Conservation (phyloP, 1,140 invertebrate species). For the Drosophila murphyi region DNA sequence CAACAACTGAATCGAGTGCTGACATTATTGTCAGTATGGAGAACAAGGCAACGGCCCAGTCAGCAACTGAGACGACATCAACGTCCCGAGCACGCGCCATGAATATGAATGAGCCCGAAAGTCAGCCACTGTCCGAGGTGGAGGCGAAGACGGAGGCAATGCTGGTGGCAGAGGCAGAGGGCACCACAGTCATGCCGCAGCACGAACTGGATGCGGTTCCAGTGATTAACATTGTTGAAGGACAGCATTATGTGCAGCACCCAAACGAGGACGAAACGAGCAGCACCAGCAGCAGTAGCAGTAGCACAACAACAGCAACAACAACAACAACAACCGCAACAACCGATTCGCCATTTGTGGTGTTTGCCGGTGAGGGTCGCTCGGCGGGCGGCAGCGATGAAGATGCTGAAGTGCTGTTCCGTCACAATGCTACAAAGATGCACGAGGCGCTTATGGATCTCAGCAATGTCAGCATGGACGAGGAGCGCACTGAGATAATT, state of each 20-base stretch:
- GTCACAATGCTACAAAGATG: constrained; percentile 56
- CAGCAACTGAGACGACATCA: constrained; percentile 51
- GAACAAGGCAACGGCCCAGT: constrained; percentile 69
- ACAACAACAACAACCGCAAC: constrained; percentile 40
- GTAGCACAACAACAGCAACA: constrained; percentile 30
- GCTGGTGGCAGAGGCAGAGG: constrained; percentile 33
- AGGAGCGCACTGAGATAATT: constrained; percentile 85
- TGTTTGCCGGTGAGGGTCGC: constrained; percentile 66
- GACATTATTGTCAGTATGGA: constrained; percentile 73
- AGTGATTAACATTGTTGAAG: constrained; percentile 81
- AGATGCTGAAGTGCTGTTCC: constrained; percentile 53
- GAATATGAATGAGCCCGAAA: constrained; percentile 76
- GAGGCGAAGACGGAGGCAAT: constrained; percentile 15
- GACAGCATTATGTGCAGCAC: constrained; percentile 57
- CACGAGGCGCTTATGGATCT: constrained; percentile 85
- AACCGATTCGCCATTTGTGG: constrained; percentile 57
- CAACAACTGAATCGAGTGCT: constrained; percentile 51
- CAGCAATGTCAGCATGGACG: constrained; percentile 89
- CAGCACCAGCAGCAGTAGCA: constrained; percentile 31
- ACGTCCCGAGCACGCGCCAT: constrained; percentile 80
- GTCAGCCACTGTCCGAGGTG: constrained; percentile 5
- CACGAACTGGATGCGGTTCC: constrained; percentile 34
- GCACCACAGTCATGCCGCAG: constrained; percentile 55
- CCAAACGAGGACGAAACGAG: constrained; percentile 44
- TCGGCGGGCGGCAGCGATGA: constrained; percentile 52